These are phyloP conservation scores for Goniozus legneri DNA, from an alignment of 1,140 invertebrate genomes.

Conservation along the genomic window DNA sequence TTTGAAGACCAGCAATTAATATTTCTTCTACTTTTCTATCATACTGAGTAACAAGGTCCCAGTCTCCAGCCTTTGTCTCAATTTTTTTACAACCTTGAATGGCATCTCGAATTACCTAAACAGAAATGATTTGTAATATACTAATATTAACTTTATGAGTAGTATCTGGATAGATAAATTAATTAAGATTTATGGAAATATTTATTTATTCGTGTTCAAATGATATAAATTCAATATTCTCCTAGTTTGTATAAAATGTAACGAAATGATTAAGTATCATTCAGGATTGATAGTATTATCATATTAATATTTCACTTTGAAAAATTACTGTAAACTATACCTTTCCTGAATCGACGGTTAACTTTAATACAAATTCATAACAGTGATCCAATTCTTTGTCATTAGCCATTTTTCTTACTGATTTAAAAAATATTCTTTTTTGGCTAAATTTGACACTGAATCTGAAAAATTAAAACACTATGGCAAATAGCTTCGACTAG, in stretches of 20 bases:
- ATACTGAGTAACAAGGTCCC: conserved; percentile 80
- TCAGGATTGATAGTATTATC: too few species aligned
- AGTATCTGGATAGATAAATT: not conserved
- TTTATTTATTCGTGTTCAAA: too few species aligned
- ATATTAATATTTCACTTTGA: too few species aligned
- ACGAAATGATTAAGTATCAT: not conserved
- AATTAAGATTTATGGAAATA: too few species aligned
- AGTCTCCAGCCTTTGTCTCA: conserved; percentile 54
- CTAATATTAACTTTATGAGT: not conserved
- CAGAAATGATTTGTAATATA: not conserved
- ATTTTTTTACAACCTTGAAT: conserved; percentile 36
- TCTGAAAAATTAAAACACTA: too few species aligned
- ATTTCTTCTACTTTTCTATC: conserved; percentile 76
- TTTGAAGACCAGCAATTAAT: conserved; percentile 62
- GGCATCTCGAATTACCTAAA: conserved; percentile 37
- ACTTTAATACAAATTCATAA: conserved; percentile 31
- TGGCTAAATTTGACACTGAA: too few species aligned
- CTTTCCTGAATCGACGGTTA: conserved; percentile 31
- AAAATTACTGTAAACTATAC: too few species aligned
- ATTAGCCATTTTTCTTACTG: conserved; percentile 22
- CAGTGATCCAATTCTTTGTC: conserved; percentile 21
- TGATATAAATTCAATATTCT: too few species aligned
- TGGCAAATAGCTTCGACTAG: conserved; percentile 8
- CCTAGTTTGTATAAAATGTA: too few species aligned
- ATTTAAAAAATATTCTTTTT: too few species aligned